Evolutionary conservation across 1,140 invertebrate genomes (phyloP).

Genomic region (Scaptomyza pallida): DNA sequence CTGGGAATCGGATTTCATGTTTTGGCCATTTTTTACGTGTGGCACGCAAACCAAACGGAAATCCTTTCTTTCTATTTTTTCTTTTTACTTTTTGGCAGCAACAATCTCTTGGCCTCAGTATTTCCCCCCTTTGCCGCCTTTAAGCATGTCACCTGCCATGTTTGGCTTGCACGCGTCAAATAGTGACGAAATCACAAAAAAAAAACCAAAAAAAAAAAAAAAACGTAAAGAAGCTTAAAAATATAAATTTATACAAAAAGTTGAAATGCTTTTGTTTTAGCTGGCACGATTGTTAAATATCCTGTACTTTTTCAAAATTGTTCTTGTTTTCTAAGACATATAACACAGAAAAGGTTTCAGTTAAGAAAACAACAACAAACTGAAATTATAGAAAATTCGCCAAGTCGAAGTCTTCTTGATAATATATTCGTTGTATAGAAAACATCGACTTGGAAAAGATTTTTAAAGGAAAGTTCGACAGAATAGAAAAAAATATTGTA

Average conservation of each 20-base stretch:
- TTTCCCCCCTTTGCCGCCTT: neutral
- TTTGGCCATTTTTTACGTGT: slow-evolving; percentile 34
- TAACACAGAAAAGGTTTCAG: no score
- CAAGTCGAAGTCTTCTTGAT: no score
- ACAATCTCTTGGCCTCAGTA: slow-evolving; percentile 17
- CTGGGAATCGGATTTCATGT: neutral
- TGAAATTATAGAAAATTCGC: no score
- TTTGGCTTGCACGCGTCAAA: slow-evolving; percentile 68
- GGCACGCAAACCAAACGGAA: slow-evolving; percentile 41
- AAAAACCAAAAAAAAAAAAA: slow-evolving; percentile 1
- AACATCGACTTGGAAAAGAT: no score
- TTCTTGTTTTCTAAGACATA: no score
- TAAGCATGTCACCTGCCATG: slow-evolving; percentile 58
- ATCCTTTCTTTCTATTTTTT: slow-evolving; percentile 19
- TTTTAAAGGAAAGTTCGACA: no score
- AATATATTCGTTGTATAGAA: no score
- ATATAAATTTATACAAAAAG: neutral
- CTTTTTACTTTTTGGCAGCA: no score
- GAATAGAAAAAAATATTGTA: no score
- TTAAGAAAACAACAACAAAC: no score
- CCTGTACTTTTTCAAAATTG: neutral
- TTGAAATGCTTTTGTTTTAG: slow-evolving; percentile 4
- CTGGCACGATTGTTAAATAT: neutral
- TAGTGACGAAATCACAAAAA: no score
- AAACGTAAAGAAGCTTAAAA: slow-evolving; percentile 39